Percentiles rank a stretch among this genome's conserved stretches.
Evolutionary conservation across 2,888 invertebrate genomes (phyloP).

Genomic region (Himalopsyche japonica): DNA sequence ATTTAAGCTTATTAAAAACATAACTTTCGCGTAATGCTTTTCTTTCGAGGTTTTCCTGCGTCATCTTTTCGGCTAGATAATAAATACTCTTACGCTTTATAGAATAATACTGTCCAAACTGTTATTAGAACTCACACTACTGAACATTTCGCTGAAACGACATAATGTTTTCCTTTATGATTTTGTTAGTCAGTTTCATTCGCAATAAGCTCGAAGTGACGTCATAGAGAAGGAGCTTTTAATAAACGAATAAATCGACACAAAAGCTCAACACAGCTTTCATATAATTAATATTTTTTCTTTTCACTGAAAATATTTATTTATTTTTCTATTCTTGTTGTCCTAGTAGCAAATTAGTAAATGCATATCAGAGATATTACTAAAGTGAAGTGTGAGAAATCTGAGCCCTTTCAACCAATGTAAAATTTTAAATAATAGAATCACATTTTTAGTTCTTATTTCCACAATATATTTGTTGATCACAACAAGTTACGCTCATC

Average conservation of each 20-base stretch:
- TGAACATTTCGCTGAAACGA: not conserved
- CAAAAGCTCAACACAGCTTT: no score
- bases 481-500: no score
- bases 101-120: not conserved
- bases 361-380: no score
- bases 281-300: no score
- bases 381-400: no score
- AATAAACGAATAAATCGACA: not conserved
- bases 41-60: not conserved
- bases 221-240: not conserved
- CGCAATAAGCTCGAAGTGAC: not conserved
- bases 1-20: not conserved
- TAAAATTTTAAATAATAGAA: no score
- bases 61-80: not conserved
- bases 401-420: no score
- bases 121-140: not conserved
- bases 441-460: no score
- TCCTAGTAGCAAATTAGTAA: no score
- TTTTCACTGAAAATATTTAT: no score
- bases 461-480: no score
- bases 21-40: not conserved
- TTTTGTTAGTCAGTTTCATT: not conserved
- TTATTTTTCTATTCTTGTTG: no score
- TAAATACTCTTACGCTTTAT: not conserved
- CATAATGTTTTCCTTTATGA: not conserved